phyloP scores from a whole-genome alignment of 2,888 invertebrate species.

The Syrista parreyssii region DNA sequence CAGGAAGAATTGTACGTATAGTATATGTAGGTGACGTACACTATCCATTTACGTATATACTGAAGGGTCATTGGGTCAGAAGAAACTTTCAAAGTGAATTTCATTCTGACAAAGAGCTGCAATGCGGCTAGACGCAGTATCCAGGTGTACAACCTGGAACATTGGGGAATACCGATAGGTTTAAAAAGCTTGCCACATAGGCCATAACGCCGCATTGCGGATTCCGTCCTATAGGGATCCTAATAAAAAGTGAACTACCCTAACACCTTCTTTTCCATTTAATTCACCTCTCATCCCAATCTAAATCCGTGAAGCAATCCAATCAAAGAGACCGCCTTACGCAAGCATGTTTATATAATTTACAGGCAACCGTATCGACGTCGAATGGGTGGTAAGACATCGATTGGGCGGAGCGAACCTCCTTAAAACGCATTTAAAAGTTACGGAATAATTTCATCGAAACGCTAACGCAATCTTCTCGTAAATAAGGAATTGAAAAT shows the following conservation, averaged over 20 bases:
- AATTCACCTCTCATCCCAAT: not conserved
- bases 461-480: not conserved
- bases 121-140: not conserved
- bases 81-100: not conserved
- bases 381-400: not conserved
- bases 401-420: constrained; percentile 18
- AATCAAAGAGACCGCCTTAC: not conserved
- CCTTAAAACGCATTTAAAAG: not conserved
- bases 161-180: not conserved
- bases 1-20: not conserved
- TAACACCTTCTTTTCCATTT: not conserved
- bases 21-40: not conserved
- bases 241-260: not conserved
- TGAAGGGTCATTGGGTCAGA: not conserved
- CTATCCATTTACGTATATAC: not conserved
- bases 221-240: not conserved
- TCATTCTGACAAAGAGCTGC: not conserved
- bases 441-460: not conserved
- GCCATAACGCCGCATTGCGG: not conserved
- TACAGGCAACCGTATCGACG: not conserved
- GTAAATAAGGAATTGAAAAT: not conserved
- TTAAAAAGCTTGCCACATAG: not conserved
- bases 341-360: not conserved
- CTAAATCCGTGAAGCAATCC: not conserved
- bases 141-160: not conserved